Conservation (phyloP, 35 echinoderm and acorn worm genomes). For the Ophioderma brevispina region DNA sequence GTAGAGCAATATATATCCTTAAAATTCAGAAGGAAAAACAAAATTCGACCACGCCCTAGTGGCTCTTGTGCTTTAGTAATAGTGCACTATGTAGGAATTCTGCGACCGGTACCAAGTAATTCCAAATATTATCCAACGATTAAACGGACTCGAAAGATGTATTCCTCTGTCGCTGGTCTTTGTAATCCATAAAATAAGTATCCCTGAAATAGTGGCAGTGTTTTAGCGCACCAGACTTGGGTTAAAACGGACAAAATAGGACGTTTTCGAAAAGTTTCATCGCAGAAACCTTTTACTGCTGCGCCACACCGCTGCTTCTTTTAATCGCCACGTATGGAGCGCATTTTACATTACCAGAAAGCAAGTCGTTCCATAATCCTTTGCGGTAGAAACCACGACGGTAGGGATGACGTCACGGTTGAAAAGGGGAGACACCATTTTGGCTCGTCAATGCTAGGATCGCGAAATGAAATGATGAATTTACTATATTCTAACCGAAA, state of each 20-base stretch:
- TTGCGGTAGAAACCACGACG: background rate
- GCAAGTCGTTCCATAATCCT: background rate
- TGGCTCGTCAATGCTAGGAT: background rate
- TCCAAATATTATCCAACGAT: conserved; percentile 3
- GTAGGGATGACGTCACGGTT: background rate
- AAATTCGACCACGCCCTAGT: background rate
- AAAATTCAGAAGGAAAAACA: background rate
- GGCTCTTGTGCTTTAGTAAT: background rate
- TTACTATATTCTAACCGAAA: conserved; percentile 33
- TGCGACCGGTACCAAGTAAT: background rate
- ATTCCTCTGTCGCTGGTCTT: background rate
- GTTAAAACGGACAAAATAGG: background rate
- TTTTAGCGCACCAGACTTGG: background rate
- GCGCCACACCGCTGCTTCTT: background rate
- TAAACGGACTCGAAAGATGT: background rate
- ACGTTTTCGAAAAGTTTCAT: background rate
- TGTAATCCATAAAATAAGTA: background rate
- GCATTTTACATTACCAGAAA: background rate
- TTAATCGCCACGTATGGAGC: background rate
- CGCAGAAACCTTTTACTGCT: background rate
- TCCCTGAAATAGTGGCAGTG: background rate
- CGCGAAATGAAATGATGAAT: conserved; percentile 20
- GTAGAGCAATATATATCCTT: background rate
- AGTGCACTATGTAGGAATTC: background rate
- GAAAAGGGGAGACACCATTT: background rate